Base-by-base conservation (phyloP, 1,140 invertebrate genomes). In the Chironomus tepperi region DNA sequence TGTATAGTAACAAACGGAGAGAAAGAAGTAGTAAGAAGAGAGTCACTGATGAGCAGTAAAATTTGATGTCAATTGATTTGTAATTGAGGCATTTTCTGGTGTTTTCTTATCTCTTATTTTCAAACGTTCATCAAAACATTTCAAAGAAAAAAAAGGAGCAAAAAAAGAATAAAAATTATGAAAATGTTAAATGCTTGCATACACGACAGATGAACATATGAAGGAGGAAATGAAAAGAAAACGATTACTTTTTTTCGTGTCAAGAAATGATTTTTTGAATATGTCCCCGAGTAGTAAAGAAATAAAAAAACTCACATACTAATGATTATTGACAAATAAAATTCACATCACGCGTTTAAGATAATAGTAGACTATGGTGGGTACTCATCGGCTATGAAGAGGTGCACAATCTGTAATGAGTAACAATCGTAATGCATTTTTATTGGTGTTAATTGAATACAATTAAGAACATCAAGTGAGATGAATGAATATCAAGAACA, bases 341-440 rank as follows among this genome's bases (percentile, higher is more conserved):
- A 70, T 70, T 70, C 65, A 70, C 16, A 70, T 70, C 65, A 70
- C 65, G 65, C 65, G n/a, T 70, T 18, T 18, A 21, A 16, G 16
- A 70, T 70, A 19, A 70, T 70, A 21, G 19, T 18, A 21, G 9
- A 9, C 18, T 16, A 10, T 16, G 16, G 65, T 21, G 16, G n/a
- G 7, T 10, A 70, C 18, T 70, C 65, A 70, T 21, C 10, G 18
- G 15, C 9, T 7, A 70, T 10, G 18, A 70, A 70, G 18, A 16
- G 65, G 65, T 18, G n/a, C 65, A 70, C n/a, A 18, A 19, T 70
- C 65, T 70, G 65, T 70, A 70, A 70, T 70, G 65, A 70, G 6
- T 18, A 70, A 70, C 65, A 70, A 70, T 70, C 18, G 65, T 70
- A 70, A 70, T 70, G 65, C 18, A 7, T 70, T 70, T 70, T 70